Evolutionary conservation across 1,140 invertebrate species (phyloP).

Genomic region (Orchesella cincta): DNA sequence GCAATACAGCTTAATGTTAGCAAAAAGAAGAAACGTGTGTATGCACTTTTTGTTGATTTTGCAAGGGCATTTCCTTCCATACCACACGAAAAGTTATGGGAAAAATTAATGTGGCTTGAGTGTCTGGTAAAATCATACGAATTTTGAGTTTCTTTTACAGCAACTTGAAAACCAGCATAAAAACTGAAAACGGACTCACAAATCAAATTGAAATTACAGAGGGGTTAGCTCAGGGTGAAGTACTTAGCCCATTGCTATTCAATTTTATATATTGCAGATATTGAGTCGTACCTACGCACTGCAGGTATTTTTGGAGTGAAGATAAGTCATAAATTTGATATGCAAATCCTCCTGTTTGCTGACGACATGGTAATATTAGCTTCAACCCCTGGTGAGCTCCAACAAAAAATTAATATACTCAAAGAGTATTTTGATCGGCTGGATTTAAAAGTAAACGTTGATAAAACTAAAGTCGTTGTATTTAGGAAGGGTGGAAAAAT

Average conservation of each 20-base stretch:
- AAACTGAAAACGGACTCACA: slow-evolving; percentile 5
- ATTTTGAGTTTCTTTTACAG: slow-evolving; percentile 46
- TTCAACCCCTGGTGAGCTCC: neutral
- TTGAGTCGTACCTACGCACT: slow-evolving; percentile 33
- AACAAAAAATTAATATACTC: slow-evolving; percentile 21
- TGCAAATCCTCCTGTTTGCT: slow-evolving; percentile 11
- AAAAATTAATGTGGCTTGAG: neutral
- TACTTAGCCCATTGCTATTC: slow-evolving; percentile 48
- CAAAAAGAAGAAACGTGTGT: neutral
- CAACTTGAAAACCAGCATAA: slow-evolving; percentile 34
- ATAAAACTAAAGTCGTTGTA: slow-evolving; percentile 30
- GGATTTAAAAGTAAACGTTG: slow-evolving; percentile 5
- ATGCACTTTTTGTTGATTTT: slow-evolving; percentile 39
- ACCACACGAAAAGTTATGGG: slow-evolving; percentile 20
- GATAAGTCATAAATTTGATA: neutral
- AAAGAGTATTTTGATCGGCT: slow-evolving; percentile 1
- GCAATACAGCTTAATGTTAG: slow-evolving; percentile 43
- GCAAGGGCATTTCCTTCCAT: slow-evolving; percentile 33
- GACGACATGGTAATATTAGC: slow-evolving; percentile 25
- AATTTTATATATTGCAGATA: slow-evolving; percentile 48
- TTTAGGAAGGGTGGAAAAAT: slow-evolving; percentile 31
- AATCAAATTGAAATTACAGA: slow-evolving; percentile 38
- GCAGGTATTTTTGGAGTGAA: slow-evolving; percentile 20
- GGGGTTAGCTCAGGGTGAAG: slow-evolving; percentile 51
- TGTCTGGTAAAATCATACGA: slow-evolving; percentile 28